phyloP scores from a whole-genome alignment of 2,888 invertebrate genomes.

The Orthosia gracilis region DNA sequence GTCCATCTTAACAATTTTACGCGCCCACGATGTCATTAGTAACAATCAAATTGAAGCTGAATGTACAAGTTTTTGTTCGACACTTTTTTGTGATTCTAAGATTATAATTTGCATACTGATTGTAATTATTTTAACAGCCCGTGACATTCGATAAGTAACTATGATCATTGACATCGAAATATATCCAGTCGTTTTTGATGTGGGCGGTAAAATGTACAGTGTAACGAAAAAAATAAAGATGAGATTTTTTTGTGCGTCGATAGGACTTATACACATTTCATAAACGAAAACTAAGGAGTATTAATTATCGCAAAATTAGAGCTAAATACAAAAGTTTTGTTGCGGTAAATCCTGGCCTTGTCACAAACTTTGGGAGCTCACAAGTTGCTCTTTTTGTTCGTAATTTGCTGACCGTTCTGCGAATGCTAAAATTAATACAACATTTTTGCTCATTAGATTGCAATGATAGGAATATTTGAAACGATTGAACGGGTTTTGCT shows the following conservation, averaged over 20 bases:
- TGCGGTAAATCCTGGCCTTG: slow-evolving; percentile 11
- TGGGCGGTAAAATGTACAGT: background rate
- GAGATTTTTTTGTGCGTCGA: background rate
- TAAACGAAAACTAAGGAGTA: background rate
- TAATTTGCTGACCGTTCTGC: slow-evolving; percentile 7
- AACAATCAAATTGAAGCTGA: background rate
- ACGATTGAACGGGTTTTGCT: background rate
- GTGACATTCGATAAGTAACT: background rate
- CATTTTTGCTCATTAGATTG: background rate
- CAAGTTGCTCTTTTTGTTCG: slow-evolving; percentile 20
- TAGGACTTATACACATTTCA: background rate
- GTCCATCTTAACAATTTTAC: background rate
- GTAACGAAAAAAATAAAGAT: background rate
- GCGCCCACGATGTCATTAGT: slow-evolving; percentile 26
- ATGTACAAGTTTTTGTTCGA: slow-evolving; percentile 1
- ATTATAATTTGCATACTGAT: background rate
- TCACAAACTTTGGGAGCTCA: slow-evolving; percentile 6
- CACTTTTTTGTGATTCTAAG: slow-evolving; percentile 12
- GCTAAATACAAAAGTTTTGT: background rate
- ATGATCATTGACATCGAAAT: background rate
- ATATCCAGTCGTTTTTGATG: background rate
- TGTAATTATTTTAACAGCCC: slow-evolving; percentile 1
- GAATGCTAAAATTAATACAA: background rate
- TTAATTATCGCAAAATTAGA: slow-evolving; percentile 15
- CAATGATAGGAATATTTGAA: background rate